Base-by-base conservation (phyloP, 1,140 invertebrate genomes). In the Galleria mellonella region DNA sequence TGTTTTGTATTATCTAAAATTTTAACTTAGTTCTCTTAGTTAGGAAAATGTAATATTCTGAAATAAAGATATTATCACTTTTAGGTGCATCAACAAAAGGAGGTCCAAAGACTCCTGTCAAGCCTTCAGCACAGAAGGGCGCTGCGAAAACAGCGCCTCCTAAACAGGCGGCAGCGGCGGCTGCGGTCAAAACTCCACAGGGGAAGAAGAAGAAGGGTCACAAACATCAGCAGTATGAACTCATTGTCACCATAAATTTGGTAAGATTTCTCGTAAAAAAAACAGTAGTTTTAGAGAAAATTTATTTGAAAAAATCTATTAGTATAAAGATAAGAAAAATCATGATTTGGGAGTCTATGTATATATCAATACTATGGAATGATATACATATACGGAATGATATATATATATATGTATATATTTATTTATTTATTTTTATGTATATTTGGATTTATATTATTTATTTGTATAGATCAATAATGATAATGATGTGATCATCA, bases 231-330 rank as follows among this genome's bases (percentile, higher is more conserved):
- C 92, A 94, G 63, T 92, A 94, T 57, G 93, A 95, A 65, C 89
- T 94, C 23, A 91, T 92, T 49, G 93, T 95, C 47, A 94, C 91
- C 44, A 94, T 95, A 53, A 92, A 94, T 76, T 74, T 95, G 88
- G 93, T 95, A 64, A 92, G 92, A 83, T 23, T 15, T 2, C n/a
- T n/a, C n/a, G n/a, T n/a, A n/a, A n/a, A n/a, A n/a, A n/a, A n/a
- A n/a, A n/a, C n/a, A n/a, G n/a, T n/a, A n/a, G n/a, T n/a, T n/a
- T 32, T 32, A 5, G 8, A 10, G 5, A 1, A 32, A 9, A 32
- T 32, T 29, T 9, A 29, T 29, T 29, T 5, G 28, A 29, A 29
- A 29, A 29, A 4, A 29, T 5, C 4, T 29, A 29, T 29, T 9
- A 29, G 4, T 5, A 29, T 29, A 29, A 29, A 29, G 4, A 29